Evolutionary conservation across 2,113 vertebrate species (phyloP).

Genomic region (Lycocorax pyrrhopterus): DNA sequence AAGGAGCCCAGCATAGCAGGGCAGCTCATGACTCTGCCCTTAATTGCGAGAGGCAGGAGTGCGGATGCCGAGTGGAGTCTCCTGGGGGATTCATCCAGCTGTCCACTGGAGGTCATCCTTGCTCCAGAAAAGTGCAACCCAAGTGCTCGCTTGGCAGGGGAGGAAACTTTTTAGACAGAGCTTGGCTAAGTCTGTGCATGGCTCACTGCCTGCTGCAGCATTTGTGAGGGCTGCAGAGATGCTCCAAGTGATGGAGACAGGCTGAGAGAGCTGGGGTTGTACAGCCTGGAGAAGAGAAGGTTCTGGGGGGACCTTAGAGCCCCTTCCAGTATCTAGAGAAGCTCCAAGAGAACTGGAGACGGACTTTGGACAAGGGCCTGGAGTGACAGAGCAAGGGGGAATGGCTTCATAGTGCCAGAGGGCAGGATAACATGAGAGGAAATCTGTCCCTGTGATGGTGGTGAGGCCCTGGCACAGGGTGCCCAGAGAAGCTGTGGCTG

Average conservation of each 20-base stretch:
- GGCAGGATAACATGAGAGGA: neutral
- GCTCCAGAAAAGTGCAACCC: neutral
- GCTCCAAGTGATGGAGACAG: neutral
- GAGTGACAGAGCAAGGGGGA: neutral
- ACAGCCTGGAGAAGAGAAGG: neutral
- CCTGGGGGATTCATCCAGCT: neutral
- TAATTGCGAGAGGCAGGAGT: neutral
- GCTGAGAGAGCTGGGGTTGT: neutral
- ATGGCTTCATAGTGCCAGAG: neutral
- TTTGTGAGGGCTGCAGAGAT: neutral
- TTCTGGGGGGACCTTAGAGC: neutral
- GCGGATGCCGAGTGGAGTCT: neutral
- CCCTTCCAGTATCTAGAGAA: neutral
- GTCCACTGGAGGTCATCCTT: conserved; percentile 52
- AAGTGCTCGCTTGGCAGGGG: fast-evolving
- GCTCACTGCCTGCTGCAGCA: neutral
- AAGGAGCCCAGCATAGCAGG: neutral
- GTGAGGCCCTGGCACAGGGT: neutral
- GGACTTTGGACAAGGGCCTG: neutral
- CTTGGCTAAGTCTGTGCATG: neutral
- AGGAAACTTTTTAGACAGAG: neutral
- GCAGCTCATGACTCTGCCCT: neutral
- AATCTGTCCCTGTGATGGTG: neutral
- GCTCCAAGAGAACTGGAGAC: neutral
- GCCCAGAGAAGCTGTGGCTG: neutral